These are phyloP conservation scores for Sphaerodactylus townsendi DNA, from an alignment of 2,113 vertebrate species.

Conservation along the genomic window DNA sequence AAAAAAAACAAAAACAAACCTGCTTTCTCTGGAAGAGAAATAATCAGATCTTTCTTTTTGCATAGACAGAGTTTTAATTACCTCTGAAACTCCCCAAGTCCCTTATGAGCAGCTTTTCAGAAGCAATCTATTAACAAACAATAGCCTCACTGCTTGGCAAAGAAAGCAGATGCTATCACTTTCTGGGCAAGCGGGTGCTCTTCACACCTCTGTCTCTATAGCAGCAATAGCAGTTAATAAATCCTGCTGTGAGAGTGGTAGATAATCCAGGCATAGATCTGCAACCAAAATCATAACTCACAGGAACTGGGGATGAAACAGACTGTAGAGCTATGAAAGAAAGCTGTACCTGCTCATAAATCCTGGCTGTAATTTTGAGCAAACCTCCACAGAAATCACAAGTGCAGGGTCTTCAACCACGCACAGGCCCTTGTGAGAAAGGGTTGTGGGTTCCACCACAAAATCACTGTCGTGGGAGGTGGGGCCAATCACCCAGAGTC, in stretches of 20 bases:
- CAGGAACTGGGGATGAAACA: neutral
- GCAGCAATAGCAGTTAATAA: neutral
- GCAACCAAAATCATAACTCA: neutral
- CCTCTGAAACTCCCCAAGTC: constrained; percentile 63
- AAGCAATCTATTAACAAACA: constrained; percentile 70
- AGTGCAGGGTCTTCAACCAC: neutral
- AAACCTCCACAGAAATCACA: neutral
- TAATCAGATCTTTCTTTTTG: constrained; percentile 70
- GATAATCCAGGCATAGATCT: neutral
- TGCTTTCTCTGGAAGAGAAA: constrained; percentile 51
- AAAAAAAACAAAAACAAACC: no score
- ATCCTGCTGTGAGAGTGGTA: neutral
- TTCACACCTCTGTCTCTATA: neutral
- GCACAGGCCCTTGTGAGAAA: no score
- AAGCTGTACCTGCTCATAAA: neutral
- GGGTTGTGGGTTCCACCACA: no score
- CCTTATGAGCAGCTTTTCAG: constrained; percentile 65
- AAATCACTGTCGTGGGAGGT: no score
- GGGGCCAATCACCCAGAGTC: no score
- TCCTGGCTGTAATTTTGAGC: neutral
- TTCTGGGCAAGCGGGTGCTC: neutral
- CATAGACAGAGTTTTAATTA: constrained; percentile 72
- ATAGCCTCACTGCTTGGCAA: constrained; percentile 48
- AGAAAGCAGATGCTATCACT: constrained; percentile 35
- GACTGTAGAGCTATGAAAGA: no score